Base-by-base conservation (phyloP, 2,888 invertebrate species). In the Drosophila histrio region DNA sequence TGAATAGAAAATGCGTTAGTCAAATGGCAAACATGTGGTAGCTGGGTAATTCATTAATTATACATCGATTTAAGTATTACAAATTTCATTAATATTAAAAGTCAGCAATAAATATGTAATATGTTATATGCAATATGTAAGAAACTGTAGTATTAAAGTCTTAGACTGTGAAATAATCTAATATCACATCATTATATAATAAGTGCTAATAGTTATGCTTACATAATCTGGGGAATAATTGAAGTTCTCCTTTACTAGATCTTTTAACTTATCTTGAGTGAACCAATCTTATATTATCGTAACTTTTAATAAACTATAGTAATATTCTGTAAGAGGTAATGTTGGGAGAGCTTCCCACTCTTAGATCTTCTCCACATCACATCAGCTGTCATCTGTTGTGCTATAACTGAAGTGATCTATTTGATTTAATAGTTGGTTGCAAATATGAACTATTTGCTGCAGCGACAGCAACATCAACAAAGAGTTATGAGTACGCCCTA, bases 401-500 rank as follows among this genome's bases (percentile, higher is more conserved):
- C 22, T 24, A 32, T 19, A 38, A 28, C 57, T 47, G 59, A 43
- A 66, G 54, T 66, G 72, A 85, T 78, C 74, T 65, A 60, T 62
- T 85, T 81, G 68, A 72, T 87, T 82, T 85, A 82, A 85, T 87
- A 77, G 71, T 69, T 66, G 56, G 8, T 32, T 65, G 77, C 52
- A 71, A 74, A 66, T 74, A 77, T 81, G 74, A 68, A 61, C 84
- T 68, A 83, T 81, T 84, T 84, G 69, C 72, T 59, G 84, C 74
- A 77, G 77, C 64, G 80, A 74, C 71, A 73, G 71, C 53, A 62
- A 61, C 71, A 65, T 71, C 79, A 81, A 41, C 69, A 67, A 66
- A 54, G 72, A 73, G 61, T 72, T 76, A 56, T 65, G 65, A 44
- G 28, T 24, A 61, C 65, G 39, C 28, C 13, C 60, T 53, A 60